A percentile compares a stretch with the other conserved stretches of the same genome.
phyloP scores from a whole-genome alignment of 2,113 vertebrate species.

The Ceyx margarethae region DNA sequence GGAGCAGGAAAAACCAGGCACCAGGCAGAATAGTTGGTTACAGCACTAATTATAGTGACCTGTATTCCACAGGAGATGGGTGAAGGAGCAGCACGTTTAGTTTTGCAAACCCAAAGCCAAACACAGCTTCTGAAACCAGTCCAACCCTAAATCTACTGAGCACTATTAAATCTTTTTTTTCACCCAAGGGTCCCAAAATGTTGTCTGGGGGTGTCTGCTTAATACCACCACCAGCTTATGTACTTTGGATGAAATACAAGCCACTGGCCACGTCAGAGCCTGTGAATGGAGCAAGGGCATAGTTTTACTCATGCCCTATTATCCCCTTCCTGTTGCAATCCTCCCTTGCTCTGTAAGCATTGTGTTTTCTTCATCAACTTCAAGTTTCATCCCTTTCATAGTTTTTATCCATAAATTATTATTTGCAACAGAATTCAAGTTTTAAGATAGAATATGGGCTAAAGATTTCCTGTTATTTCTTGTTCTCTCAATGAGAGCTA shows the following conservation, averaged over 20 bases:
- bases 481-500: neutral
- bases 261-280: constrained; percentile 27
- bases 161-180: neutral
- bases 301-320: neutral
- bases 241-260: neutral
- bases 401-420: neutral
- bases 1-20: neutral
- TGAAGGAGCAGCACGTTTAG: neutral
- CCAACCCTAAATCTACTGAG: neutral
- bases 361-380: neutral
- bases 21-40: neutral
- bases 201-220: neutral
- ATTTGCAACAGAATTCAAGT: neutral
- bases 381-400: neutral
- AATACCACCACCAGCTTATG: neutral
- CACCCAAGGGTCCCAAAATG: neutral
- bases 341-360: neutral
- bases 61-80: neutral
- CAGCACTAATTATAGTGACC: neutral
- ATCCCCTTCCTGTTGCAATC: neutral
- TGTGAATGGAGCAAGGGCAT: neutral
- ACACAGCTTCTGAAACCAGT: neutral
- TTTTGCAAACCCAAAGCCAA: neutral
- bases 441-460: neutral
- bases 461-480: neutral